These are phyloP conservation scores for Numida meleagris DNA, from an alignment of 2,113 vertebrate genomes.

Conservation along the genomic window DNA sequence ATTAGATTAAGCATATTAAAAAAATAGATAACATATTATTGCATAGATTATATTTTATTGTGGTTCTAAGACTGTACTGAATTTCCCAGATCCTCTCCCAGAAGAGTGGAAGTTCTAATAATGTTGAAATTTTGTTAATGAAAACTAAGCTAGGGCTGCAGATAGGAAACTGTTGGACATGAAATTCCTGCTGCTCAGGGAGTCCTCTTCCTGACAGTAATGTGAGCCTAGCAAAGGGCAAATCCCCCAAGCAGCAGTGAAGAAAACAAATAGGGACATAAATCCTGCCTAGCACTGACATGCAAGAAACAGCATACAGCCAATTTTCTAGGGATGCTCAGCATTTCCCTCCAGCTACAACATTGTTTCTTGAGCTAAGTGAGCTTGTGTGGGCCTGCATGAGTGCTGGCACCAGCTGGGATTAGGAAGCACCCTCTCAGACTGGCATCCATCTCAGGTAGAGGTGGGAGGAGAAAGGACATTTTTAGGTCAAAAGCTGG, in stretches of 20 bases:
- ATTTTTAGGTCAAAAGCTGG: not conserved
- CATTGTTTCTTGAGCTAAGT: not conserved
- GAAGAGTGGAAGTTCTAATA: not conserved
- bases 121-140: not conserved
- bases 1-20: not conserved
- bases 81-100: not conserved
- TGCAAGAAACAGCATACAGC: not conserved
- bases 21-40: not conserved
- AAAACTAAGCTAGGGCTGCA: not conserved
- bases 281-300: conserved; percentile 13
- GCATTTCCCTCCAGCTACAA: not conserved
- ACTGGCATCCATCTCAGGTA: not conserved
- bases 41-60: not conserved
- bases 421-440: not conserved
- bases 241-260: not conserved
- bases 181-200: not conserved
- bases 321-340: not conserved
- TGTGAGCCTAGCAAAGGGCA: not conserved
- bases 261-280: conserved; percentile 40
- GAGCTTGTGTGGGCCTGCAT: not conserved
- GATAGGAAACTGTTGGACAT: not conserved
- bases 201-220: not conserved
- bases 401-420: not conserved
- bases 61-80: not conserved
- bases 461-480: not conserved